Base-by-base conservation (phyloP, 2,113 vertebrate species). In the Rhea americana region DNA sequence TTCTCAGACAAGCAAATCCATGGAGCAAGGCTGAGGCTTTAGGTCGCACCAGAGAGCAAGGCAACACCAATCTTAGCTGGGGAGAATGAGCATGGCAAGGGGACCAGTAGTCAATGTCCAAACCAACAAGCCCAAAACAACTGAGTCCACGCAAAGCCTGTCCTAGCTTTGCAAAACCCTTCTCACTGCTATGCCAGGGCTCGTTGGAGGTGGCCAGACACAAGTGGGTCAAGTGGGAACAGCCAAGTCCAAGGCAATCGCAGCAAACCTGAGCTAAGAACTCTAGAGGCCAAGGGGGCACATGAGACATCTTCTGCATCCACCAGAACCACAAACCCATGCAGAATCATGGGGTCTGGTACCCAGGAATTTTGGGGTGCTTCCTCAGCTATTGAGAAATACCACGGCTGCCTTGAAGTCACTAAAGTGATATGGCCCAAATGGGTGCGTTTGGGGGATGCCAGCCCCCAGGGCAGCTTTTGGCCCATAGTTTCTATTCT, bases 381-480 rank as follows among this genome's bases (percentile, higher is more conserved):
- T 93, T 59, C 51, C 47, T 62, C 72, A 15, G n/a, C 13, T 0
- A 0, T 6, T 28, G 28, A 22, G 15, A 77, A 66, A 21, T 18
- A 18, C 5, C 43, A 59, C 4, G 1, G 28, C 48, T 71, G n/a
- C 22, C 1, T 0, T 48, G 39, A 37, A 55, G 37, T 26, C 0
- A 0, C 28, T 61, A 35, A 30, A 77, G 50, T 0, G 2, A 50
- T 35, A 30, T 28, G 19, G 22, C 32, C 26, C 0, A 0, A 56
- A 30, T 1, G 11, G n/a, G 47, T 17, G 9, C 32, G 3, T 30
- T 61, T 2, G 0, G 67, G 39, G 66, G 55, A 18, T 41, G 43
- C 37, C 43, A 50, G 22, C 13, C 10, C 19, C 39, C 22, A 50
- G 47, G 32, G n/a, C 21, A 25, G 32, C n/a, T 70, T 50, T 70